Evolutionary conservation across 1,140 invertebrate genomes (phyloP).

Genomic region (Meteorus sp.): DNA sequence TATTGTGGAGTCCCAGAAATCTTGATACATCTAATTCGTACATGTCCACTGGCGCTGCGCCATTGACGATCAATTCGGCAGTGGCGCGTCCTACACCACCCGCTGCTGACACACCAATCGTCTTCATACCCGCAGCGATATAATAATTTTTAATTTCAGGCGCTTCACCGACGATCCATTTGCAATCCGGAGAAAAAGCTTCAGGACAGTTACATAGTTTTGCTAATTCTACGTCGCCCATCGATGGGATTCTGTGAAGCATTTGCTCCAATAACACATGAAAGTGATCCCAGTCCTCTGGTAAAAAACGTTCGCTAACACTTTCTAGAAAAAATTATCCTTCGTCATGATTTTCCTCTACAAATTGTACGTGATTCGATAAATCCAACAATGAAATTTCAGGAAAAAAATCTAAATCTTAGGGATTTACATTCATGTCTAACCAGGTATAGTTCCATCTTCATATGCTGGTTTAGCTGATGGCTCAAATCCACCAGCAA

Average conservation of each 20-base stretch:
- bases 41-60: constrained; percentile 80
- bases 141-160: constrained; percentile 94
- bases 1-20: constrained; percentile 95
- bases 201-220: constrained; percentile 86
- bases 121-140: constrained; percentile 95
- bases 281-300: constrained; percentile 96
- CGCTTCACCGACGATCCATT: constrained; percentile 90
- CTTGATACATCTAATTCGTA: constrained; percentile 90
- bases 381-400: not conserved
- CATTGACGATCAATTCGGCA: constrained; percentile 86
- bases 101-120: constrained; percentile 86
- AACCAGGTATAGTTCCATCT: constrained; percentile 69
- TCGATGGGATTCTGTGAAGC: constrained; percentile 77
- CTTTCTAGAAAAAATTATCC: constrained; percentile 51
- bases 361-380: not conserved
- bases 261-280: constrained; percentile 85
- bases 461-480: constrained; percentile 88
- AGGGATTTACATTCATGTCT: constrained; percentile 31
- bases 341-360: too few relatives aligned
- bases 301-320: constrained; percentile 65
- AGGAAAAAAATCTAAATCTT: not conserved
- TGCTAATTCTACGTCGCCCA: constrained; percentile 73
- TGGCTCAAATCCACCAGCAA: constrained; percentile 86
- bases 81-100: constrained; percentile 91
- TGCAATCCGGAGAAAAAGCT: constrained; percentile 91